These are phyloP conservation scores for Nebria brevicollis DNA, from an alignment of 2,888 invertebrate genomes.

Conservation along the genomic window DNA sequence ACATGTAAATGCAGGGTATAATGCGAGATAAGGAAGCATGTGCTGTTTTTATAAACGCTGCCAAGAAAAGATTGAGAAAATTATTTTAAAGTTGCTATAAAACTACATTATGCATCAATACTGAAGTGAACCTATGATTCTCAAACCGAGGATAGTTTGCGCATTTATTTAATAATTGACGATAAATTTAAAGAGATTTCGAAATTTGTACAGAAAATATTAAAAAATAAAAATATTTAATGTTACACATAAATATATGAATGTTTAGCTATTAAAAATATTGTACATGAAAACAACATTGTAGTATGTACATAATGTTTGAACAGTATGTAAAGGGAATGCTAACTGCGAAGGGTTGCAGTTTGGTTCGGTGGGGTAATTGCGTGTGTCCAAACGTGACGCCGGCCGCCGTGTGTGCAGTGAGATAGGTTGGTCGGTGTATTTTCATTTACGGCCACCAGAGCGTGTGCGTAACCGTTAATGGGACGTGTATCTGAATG, in stretches of 20 bases:
- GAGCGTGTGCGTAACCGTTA: conserved; percentile 5
- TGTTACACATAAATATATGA: too few species aligned
- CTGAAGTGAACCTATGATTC: too few species aligned
- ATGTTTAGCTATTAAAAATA: neutral
- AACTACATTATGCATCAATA: too few species aligned
- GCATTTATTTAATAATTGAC: too few species aligned
- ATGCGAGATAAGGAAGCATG: neutral
- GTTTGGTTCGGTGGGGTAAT: neutral
- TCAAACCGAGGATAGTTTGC: too few species aligned
- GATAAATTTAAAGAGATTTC: too few species aligned
- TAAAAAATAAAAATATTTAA: too few species aligned
- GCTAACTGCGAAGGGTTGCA: neutral
- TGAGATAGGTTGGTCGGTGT: neutral
- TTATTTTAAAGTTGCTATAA: neutral
- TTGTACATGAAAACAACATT: neutral
- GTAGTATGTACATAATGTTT: neutral
- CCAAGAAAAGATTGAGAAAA: neutral
- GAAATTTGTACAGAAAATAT: too few species aligned
- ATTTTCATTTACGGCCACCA: neutral
- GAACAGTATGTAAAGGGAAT: neutral
- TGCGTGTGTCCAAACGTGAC: conserved; percentile 1
- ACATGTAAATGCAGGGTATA: neutral
- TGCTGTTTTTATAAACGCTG: neutral
- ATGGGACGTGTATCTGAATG: conserved; percentile 28
- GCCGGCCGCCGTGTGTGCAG: neutral